phyloP scores from a whole-genome alignment of 2,113 vertebrate species.

The Nesoenas mayeri region DNA sequence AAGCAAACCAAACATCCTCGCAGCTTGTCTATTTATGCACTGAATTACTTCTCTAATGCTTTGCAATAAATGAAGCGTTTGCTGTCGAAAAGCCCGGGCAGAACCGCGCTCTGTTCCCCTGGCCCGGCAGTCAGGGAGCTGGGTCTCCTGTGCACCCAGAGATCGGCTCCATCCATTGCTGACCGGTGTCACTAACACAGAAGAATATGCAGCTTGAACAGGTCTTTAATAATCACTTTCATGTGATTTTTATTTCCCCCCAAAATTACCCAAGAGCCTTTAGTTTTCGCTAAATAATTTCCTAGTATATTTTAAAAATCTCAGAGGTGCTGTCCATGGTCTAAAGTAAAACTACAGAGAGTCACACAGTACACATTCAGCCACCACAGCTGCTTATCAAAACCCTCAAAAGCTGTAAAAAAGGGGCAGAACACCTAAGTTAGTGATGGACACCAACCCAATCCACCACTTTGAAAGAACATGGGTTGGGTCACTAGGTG shows the following conservation, averaged over 20 bases:
- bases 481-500: neutral
- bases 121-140: neutral
- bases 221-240: neutral
- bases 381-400: neutral
- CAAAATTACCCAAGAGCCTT: neutral
- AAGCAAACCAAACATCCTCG: neutral
- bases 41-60: neutral
- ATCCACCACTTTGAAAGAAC: neutral
- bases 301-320: neutral
- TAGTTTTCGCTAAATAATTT: neutral
- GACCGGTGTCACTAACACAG: neutral
- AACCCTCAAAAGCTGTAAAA: neutral
- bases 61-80: neutral
- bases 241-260: neutral
- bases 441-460: neutral
- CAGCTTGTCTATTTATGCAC: neutral
- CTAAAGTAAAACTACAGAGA: neutral
- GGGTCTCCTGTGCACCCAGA: neutral
- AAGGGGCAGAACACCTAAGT: neutral
- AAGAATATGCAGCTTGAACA: neutral
- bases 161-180: neutral
- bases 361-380: no score
- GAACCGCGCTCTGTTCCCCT: neutral
- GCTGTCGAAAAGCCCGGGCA: neutral
- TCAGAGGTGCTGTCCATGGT: neutral